phyloP scores from a whole-genome alignment of 1,140 invertebrate species.

The Gryon sp. region DNA sequence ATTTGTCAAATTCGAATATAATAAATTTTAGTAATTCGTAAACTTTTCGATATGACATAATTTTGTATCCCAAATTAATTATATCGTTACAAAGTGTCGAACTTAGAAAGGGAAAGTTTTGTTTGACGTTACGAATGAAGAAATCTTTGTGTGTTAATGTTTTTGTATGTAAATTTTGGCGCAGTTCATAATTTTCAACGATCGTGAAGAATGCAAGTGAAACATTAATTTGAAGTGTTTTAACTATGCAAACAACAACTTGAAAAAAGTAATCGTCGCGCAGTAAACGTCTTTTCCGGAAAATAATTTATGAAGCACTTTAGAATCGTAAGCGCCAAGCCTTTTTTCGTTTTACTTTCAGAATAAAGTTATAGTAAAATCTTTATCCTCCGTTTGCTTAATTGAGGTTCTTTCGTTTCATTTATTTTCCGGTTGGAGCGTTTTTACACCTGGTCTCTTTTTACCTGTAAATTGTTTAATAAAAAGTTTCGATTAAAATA shows the following conservation, averaged over 20 bases:
- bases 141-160: slow-evolving; percentile 46
- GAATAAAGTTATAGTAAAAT: slow-evolving; percentile 3
- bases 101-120: slow-evolving; percentile 35
- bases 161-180: slow-evolving; percentile 30
- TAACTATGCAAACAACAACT: slow-evolving; percentile 16
- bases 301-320: slow-evolving; percentile 32
- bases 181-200: slow-evolving; percentile 32
- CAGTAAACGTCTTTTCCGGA: slow-evolving; percentile 19
- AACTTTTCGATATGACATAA: too few species aligned
- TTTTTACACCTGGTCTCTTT: too few species aligned
- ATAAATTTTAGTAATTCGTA: too few species aligned
- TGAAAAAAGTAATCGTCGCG: slow-evolving; percentile 29
- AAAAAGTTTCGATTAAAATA: too few species aligned
- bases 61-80: too few species aligned
- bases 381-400: neutral
- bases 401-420: slow-evolving; percentile 1
- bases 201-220: slow-evolving; percentile 6
- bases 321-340: slow-evolving; percentile 28
- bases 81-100: neutral
- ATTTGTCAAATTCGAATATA: too few species aligned
- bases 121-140: neutral
- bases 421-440: too few species aligned
- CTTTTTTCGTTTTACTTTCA: slow-evolving; percentile 12
- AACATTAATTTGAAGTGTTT: slow-evolving; percentile 34
- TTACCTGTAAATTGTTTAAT: too few species aligned